Base-by-base conservation (phyloP, 1,140 invertebrate species). In the Drosophila erecta region DNA sequence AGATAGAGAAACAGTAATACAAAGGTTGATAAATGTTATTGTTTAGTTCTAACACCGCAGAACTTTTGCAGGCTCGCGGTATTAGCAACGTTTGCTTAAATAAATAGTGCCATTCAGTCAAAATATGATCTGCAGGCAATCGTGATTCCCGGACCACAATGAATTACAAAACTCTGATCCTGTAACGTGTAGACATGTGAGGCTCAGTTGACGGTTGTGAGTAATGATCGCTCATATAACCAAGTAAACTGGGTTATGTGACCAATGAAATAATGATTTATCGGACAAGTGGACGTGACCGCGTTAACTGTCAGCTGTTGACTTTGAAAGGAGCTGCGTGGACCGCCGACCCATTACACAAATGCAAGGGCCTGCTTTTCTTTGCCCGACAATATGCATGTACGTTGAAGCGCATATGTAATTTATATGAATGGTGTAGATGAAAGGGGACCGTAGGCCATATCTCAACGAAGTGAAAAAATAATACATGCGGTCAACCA, bases 401-500 rank as follows among this genome's bases (percentile, higher is more conserved):
- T 30, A 30, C 51, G 20, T 60, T 44, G 11, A 67, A 20, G 17
- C 41, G 59, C 61, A 50, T 66, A 59, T 71, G 67, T 70, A 65
- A 35, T 70, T 71, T 44, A n/a, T 46, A 71, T 71, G 67, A 71
- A 35, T n/a, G 20, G 67, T 71, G 67, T 71, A 49, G 35, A 38
- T 70, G 67, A 70, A 71, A 43, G 27, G 65, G 69, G 47, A 37
- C 55, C 66, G 55, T 57, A 51, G 33, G 49, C 69, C 69, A 38
- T 27, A 50, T 73, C 56, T 51, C 33, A 72, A 72, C 54, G 54
- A 59, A 72, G 69, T 69, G 43, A 51, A 72, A 59, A 53, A 47
- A 40, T 49, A 72, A 33, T 54, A 73, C 43, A 74, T 73, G 71
- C 71, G 50, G 47, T 74, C 71, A 71, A 70, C 64, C 66, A 69